Conservation (phyloP, 2,797 vertebrate species). For the Poecilia wingei region DNA sequence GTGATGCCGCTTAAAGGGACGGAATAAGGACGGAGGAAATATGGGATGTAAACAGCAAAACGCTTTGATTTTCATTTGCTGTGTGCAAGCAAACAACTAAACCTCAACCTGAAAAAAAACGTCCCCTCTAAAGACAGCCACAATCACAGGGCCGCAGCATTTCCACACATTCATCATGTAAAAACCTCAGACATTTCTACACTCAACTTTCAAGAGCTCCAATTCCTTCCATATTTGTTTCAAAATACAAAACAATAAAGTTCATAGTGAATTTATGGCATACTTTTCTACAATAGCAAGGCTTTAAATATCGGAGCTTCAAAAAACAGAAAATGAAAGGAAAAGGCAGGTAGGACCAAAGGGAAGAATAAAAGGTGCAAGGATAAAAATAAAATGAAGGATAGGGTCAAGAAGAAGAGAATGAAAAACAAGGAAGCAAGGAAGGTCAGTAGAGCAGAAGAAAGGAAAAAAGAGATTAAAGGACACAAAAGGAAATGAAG, state of each 20-base stretch:
- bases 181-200: background rate
- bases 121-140: background rate
- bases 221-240: background rate
- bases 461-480: background rate
- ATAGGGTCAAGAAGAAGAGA: background rate
- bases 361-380: background rate
- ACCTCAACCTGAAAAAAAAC: background rate
- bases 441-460: background rate
- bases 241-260: background rate
- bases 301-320: background rate
- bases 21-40: conserved; percentile 27
- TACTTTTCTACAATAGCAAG: background rate
- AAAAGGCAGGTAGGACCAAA: background rate
- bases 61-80: background rate
- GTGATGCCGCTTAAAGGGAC: conserved; percentile 25
- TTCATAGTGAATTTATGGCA: background rate
- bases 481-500: background rate
- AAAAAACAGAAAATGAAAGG: background rate
- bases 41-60: background rate
- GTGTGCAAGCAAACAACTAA: background rate
- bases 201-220: background rate
- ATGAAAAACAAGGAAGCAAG: background rate
- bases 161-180: background rate
- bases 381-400: background rate
- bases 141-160: background rate